phyloP scores from a whole-genome alignment of 2,888 invertebrate genomes.

The Morpho achilles region DNA sequence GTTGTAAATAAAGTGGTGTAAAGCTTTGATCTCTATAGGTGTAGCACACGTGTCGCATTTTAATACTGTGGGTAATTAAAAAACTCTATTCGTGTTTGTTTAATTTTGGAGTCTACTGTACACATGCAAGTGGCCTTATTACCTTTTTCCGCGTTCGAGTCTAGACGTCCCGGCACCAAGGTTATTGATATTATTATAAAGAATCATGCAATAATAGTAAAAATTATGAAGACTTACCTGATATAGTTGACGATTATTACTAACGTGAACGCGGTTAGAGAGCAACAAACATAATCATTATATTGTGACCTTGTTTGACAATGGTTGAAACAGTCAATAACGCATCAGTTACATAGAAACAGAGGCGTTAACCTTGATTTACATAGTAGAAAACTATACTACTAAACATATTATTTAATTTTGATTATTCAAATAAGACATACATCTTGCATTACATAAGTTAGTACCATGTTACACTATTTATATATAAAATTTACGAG shows the following conservation, averaged over 20 bases:
- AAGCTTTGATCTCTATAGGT: constrained; percentile 53
- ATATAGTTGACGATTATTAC: constrained; percentile 48
- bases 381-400: constrained; percentile 26
- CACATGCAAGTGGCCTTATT: constrained; percentile 50
- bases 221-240: constrained; percentile 61
- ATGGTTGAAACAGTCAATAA: constrained; percentile 39
- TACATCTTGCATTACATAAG: no score
- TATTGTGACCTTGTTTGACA: constrained; percentile 55
- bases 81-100: constrained; percentile 48
- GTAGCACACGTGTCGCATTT: constrained; percentile 45
- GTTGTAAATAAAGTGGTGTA: constrained; percentile 49
- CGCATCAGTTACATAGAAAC: constrained; percentile 27
- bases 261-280: constrained; percentile 53
- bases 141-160: constrained; percentile 46
- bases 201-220: constrained; percentile 45
- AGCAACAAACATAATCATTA: constrained; percentile 54
- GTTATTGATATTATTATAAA: constrained; percentile 42
- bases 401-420: constrained; percentile 1
- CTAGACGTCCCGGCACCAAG: constrained; percentile 57
- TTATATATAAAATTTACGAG: no score
- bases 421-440: neutral
- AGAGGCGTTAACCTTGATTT: constrained; percentile 46
- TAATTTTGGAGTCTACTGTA: constrained; percentile 70
- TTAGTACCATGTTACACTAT: no score
- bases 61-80: constrained; percentile 28